Conservation (phyloP, 2,797 vertebrate genomes). For the Prunella strophiata region DNA sequence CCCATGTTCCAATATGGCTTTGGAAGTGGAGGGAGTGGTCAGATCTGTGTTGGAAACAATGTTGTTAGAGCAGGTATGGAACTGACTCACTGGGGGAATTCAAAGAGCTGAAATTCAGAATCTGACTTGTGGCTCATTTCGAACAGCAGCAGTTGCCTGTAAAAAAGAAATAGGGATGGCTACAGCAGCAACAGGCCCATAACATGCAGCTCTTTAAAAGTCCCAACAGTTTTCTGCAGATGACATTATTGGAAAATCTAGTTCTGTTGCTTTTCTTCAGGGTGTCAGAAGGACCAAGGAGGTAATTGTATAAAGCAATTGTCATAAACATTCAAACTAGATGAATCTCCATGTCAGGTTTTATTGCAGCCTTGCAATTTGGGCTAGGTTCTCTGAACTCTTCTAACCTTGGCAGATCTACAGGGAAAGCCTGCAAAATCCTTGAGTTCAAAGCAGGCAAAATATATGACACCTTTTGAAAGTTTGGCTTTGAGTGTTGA, state of each 20-base stretch:
- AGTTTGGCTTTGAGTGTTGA: conserved; percentile 53
- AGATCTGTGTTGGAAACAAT: neutral
- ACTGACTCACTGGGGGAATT: neutral
- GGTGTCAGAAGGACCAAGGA: neutral
- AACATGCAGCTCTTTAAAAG: neutral
- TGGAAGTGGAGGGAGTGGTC: neutral
- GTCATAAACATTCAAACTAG: neutral
- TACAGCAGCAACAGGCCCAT: neutral
- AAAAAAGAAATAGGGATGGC: neutral
- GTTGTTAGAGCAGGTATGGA: neutral
- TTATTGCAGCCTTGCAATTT: conserved; percentile 38
- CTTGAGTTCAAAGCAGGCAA: conserved; percentile 64
- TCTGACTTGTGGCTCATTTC: neutral
- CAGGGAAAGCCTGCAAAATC: conserved; percentile 61
- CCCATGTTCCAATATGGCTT: neutral
- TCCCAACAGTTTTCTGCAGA: neutral
- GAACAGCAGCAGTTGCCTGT: neutral
- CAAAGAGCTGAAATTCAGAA: neutral
- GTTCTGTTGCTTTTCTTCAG: neutral
- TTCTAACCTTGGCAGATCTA: conserved; percentile 67
- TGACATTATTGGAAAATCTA: neutral
- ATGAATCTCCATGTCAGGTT: conserved; percentile 42
- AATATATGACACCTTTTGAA: conserved; percentile 65
- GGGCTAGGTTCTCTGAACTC: conserved; percentile 60
- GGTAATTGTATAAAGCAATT: neutral